Conservation (phyloP, 2,888 invertebrate species). For the Eledona agricola region DNA sequence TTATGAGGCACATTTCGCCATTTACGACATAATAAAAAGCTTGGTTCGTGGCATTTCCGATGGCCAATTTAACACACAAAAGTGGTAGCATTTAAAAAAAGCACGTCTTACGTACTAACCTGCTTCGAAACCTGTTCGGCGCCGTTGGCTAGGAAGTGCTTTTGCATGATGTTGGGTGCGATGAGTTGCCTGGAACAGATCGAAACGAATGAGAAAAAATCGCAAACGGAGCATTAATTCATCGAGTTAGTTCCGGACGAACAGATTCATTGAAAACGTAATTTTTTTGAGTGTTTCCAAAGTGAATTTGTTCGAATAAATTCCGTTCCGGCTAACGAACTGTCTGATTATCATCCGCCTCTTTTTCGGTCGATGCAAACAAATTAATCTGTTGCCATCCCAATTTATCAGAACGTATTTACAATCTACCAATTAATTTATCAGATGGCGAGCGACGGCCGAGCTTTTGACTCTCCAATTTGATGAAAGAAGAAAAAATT, state of each 20-base stretch:
- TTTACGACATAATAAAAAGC: slow-evolving; percentile 28
- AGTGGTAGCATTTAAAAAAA: slow-evolving; percentile 1
- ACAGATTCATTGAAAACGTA: slow-evolving; percentile 27
- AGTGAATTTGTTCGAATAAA: slow-evolving; percentile 33
- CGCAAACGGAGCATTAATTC: slow-evolving; percentile 14
- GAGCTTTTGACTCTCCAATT: slow-evolving; percentile 7
- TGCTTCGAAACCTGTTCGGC: slow-evolving; percentile 84
- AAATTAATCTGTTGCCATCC: slow-evolving; percentile 46
- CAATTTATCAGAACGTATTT: slow-evolving; percentile 48
- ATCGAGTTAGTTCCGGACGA: slow-evolving; percentile 16
- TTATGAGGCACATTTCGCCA: too few relatives aligned
- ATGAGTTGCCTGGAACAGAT: slow-evolving; percentile 83
- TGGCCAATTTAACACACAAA: slow-evolving; percentile 18
- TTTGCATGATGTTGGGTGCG: slow-evolving; percentile 92
- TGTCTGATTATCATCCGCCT: slow-evolving; percentile 34
- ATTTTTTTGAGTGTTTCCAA: slow-evolving; percentile 31
- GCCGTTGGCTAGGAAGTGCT: slow-evolving; percentile 86
- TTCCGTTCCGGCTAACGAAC: slow-evolving; percentile 33
- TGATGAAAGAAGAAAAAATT: slow-evolving; percentile 13
- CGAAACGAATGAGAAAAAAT: slow-evolving; percentile 17
- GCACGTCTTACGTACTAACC: slow-evolving; percentile 64
- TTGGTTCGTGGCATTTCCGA: slow-evolving; percentile 24
- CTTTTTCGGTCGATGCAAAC: slow-evolving; percentile 37
- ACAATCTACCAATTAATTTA: slow-evolving; percentile 48
- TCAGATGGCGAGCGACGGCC: slow-evolving; percentile 35